Evolutionary conservation across 2,888 invertebrate species (phyloP), one percentile per base, ranked within the genome.

Genomic region (Cryptops parisi): DNA sequence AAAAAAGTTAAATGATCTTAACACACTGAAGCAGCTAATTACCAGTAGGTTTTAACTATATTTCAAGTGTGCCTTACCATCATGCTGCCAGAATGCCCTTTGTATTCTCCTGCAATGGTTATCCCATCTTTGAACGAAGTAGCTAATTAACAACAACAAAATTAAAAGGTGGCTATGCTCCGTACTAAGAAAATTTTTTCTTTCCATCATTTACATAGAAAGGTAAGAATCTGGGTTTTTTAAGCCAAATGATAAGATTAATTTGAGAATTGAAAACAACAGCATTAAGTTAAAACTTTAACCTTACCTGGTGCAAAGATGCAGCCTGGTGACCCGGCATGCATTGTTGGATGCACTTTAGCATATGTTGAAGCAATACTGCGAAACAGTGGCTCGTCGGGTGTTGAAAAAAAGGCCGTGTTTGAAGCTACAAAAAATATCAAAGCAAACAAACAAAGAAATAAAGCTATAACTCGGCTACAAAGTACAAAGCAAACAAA

Each of bases 1-100:
- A 27, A 33, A 3, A 27, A 27, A 17, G 5, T 43, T 43, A 43
- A 43, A 43, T n/a, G n/a, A n/a, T n/a, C n/a, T n/a, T n/a, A n/a
- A n/a, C n/a, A n/a, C n/a, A n/a, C n/a, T n/a, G n/a, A n/a, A n/a
- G n/a, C n/a, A n/a, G n/a, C n/a, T n/a, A n/a, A n/a, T n/a, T n/a
- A n/a, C n/a, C n/a, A n/a, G n/a, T n/a, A n/a, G n/a, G n/a, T n/a
- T 45, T 2, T 15, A 45, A 3, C 22, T 1, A n/a, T 24, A 9
- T 6, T 22, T 5, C 23, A 23, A 24, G 17, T 46, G 9, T 17
- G 17, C 5, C 26, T 21, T 50, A 52, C 52, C 53, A 47, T 53
- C 53, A 53, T 53, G 15, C 53, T 53, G 6, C 53, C 53, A 12
- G 17, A n/a, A 39, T 53, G 53, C 3, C 40, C 40, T n/a, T 47